Conservation (phyloP, 1,140 invertebrate genomes). For the Dendroctonus ponderosae region DNA sequence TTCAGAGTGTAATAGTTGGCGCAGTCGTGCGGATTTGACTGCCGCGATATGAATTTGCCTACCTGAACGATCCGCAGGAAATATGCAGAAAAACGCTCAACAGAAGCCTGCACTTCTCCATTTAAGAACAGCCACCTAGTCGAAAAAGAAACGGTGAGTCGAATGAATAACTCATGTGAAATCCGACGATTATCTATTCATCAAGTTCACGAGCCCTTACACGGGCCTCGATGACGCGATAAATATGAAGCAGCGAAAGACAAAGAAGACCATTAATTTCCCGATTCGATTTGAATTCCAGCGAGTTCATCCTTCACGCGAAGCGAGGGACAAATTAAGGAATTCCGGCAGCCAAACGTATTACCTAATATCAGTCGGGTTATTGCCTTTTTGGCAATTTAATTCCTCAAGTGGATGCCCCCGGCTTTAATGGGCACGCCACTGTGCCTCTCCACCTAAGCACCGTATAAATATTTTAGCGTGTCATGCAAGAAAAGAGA, state of each 20-base stretch:
- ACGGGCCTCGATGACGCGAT: constrained; percentile 19
- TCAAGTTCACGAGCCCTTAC: background rate
- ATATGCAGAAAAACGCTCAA: too few species aligned
- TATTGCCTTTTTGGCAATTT: constrained; percentile 39
- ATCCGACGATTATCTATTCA: background rate
- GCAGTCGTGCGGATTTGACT: too few species aligned
- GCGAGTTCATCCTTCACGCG: constrained; percentile 36
- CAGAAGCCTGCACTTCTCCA: too few species aligned
- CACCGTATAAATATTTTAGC: constrained; percentile 5
- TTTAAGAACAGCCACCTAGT: too few species aligned
- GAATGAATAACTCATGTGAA: too few species aligned
- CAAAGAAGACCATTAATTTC: constrained; percentile 37
- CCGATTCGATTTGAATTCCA: constrained; percentile 42
- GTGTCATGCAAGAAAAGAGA: background rate
- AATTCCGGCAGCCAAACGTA: constrained; percentile 45
- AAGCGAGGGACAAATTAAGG: constrained; percentile 40
- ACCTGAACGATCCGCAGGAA: too few species aligned
- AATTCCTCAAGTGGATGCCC: too few species aligned
- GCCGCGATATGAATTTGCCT: too few species aligned
- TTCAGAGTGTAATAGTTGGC: too few species aligned
- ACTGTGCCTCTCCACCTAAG: too few species aligned
- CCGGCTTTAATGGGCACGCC: too few species aligned
- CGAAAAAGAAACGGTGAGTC: too few species aligned
- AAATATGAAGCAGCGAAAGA: constrained; percentile 33
- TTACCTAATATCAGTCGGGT: constrained; percentile 46